Base-by-base conservation (phyloP, 2,113 vertebrate species). In the Rafetus swinhoei region DNA sequence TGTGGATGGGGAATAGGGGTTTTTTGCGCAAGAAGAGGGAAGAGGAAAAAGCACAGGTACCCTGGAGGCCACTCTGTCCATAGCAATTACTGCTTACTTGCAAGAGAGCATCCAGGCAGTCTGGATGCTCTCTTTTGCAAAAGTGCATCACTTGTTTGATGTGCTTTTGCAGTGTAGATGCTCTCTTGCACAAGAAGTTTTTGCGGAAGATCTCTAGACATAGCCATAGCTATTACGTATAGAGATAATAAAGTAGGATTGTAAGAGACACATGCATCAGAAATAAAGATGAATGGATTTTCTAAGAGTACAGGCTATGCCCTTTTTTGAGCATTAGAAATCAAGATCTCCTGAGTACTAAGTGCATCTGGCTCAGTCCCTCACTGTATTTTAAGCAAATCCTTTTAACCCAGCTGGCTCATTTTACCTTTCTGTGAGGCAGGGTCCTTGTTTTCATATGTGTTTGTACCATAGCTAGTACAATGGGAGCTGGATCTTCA, bases 301-400 rank as follows among this genome's bases (percentile, higher is more conserved):
- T 57, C 3, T 79, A 50, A 62, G 4, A 21, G 29, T 15, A 5
- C 24, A 24, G 35, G 24, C 4, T 6, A 4, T 0, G 4, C n/a
- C 35, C 5, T 76, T 2, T 32, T 14, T 4, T 25, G 1, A 0
- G 3, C 9, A 85, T 2, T 3, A 88, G 92, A 35, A 50, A 69
- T 10, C 1, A 93, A 72, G 85, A 90, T 81, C n/a, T 65, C 0
- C 4, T 60, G n/a, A 2, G 4, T 5, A 80, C 13, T 4, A 53
- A 12, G 24, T 55, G 60, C 74, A 59, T 53, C 18, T 32, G 2
- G 25, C 32, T 16, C 16, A 84, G 29, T 3, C 35, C 35, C 77
- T 87, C 35, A 25, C 3, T 50, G 45, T 59, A 1, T 14, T 25
- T 65, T 25, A 2, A n/a, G 1, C 2, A 89, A 79, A 35, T 50